Base-by-base conservation (phyloP, 2,113 vertebrate species). In the Smithornis capensis region DNA sequence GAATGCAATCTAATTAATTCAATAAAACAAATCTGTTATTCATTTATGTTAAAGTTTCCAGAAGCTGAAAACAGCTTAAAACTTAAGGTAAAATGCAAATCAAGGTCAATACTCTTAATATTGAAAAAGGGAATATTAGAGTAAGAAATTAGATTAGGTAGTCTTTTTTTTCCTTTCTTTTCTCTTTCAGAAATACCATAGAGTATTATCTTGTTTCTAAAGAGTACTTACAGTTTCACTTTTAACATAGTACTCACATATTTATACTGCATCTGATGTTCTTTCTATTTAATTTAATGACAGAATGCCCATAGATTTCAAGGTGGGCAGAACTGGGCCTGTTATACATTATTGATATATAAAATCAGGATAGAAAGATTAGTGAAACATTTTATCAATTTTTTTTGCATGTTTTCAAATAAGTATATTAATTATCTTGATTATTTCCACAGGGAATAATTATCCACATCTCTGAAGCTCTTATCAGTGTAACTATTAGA, bases 391-490 rank as follows among this genome's bases (percentile, higher is more conserved):
- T 94, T 96, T 87, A n/a, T 42, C 17, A 14, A 53, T 74, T 1
- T 25, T 37, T 56, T 79, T 55, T 91, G 19, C 14, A 67, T 63
- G 77, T 83, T 92, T 95, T 96, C 67, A 78, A 42, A 9, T 80
- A 97, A 87, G 27, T 79, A 80, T 92, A 89, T 71, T 94, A 31
- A 89, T 60, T 91, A 87, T 90, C 44, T 53, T 75, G 38, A 90
- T 95, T 95, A 85, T 94, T 94, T 97, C 88, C 93, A 84, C 8
- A 59, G 59, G 92, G 76, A 92, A 93, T 92, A 96, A 92, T 95
- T 97, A 96, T 85, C 55, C 8, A 67, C 45, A 90, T n/a, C 64
- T 89, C 87, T 86, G 57, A 93, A 95, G 47, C 37, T 83, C 52
- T 95, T 94, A 50, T 35, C 68, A 90, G 27, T 87, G 50, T 92